phyloP scores from a whole-genome alignment of 1,140 invertebrate genomes.

The Caerostris extrusa region DNA sequence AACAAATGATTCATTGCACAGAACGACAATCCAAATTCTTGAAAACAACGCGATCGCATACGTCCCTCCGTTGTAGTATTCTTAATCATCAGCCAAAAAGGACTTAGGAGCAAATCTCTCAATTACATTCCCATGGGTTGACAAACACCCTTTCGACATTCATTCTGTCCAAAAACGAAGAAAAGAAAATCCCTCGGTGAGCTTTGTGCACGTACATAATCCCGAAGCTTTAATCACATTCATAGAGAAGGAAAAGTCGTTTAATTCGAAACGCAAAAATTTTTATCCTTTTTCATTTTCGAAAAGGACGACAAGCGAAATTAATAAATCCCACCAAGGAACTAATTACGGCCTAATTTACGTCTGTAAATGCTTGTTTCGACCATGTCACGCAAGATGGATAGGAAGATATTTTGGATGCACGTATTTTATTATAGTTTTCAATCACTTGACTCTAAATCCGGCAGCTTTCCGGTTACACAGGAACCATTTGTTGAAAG shows the following conservation, averaged over 20 bases:
- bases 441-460: background rate
- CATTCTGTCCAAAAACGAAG: background rate
- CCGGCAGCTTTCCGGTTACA: background rate
- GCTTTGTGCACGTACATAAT: background rate
- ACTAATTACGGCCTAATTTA: conserved; percentile 44
- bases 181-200: background rate
- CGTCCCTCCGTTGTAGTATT: background rate
- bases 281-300: background rate
- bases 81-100: conserved; percentile 33
- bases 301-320: background rate
- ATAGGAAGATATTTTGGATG: background rate
- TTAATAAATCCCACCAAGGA: conserved; percentile 31
- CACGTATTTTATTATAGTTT: background rate
- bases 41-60: background rate
- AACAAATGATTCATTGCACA: background rate
- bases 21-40: background rate
- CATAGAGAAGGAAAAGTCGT: conserved; percentile 1
- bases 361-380: conserved; percentile 6
- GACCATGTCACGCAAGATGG: background rate
- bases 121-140: background rate
- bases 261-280: background rate
- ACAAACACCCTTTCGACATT: conserved; percentile 31
- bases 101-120: background rate
- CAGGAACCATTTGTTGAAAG: background rate
- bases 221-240: background rate